phyloP scores from a whole-genome alignment of 2,797 vertebrate species.

The Todus mexicanus region DNA sequence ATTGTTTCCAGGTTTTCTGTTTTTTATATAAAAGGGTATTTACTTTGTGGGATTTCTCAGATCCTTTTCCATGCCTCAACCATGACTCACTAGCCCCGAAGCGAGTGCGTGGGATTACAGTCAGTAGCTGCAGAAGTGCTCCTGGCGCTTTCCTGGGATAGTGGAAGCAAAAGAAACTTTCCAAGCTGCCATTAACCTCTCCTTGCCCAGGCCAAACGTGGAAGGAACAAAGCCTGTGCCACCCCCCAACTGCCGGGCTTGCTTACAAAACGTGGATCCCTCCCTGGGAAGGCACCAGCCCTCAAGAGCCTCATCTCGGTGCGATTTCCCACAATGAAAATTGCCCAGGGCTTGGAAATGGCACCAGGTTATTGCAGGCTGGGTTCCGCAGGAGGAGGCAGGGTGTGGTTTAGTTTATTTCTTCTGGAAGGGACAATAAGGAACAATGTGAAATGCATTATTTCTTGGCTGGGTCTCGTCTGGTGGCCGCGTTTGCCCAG shows the following conservation, averaged over 20 bases:
- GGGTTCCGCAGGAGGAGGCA: background rate
- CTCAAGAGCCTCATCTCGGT: background rate
- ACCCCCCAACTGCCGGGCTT: background rate
- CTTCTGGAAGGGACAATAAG: background rate
- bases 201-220: background rate
- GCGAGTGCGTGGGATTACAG: background rate
- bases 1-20: background rate
- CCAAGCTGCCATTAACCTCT: background rate
- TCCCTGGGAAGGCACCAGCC: background rate
- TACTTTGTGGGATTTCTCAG: constrained; percentile 26
- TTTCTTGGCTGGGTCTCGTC: background rate
- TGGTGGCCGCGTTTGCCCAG: background rate
- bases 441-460: background rate
- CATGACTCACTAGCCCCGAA: background rate
- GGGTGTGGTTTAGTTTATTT: background rate
- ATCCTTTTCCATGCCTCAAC: background rate
- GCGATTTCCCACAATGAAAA: background rate
- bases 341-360: background rate
- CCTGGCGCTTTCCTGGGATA: background rate
- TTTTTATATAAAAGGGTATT: background rate
- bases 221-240: background rate
- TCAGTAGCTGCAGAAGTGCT: background rate
- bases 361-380: background rate
- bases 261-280: background rate
- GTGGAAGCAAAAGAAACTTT: background rate